These are phyloP conservation scores for Kryptolebias marmoratus DNA, from an alignment of 2,113 vertebrate genomes.

Conservation along the genomic window DNA sequence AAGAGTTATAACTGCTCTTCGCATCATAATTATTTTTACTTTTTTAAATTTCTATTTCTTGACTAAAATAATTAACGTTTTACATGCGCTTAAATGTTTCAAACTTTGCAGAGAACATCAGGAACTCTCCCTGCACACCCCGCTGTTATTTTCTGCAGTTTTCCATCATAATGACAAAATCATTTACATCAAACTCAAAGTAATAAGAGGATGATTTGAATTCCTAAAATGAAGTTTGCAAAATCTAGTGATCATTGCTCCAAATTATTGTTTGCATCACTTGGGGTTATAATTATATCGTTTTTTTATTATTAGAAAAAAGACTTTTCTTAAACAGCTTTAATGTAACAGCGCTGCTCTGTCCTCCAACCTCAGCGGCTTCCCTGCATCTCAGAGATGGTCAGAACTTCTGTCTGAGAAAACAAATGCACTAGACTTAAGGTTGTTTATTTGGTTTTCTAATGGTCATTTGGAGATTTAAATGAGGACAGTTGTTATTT, in stretches of 20 bases:
- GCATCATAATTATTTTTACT: not conserved
- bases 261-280: constrained; percentile 40
- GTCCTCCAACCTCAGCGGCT: not conserved
- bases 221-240: constrained; percentile 19
- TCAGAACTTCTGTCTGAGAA: not conserved
- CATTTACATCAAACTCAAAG: constrained; percentile 7
- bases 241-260: constrained; percentile 13
- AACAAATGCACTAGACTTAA: not conserved
- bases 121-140: too few species aligned
- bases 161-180: constrained; percentile 3
- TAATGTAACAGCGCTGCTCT: not conserved
- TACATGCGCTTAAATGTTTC: too few species aligned
- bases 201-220: constrained; percentile 9
- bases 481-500: not conserved
- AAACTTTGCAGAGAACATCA: too few species aligned
- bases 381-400: not conserved
- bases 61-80: too few species aligned
- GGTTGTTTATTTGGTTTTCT: constrained; percentile 1
- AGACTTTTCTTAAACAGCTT: constrained; percentile 14
- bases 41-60: not conserved
- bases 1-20: not conserved
- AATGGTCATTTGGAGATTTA: not conserved
- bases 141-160: too few species aligned
- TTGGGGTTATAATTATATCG: constrained; percentile 47
- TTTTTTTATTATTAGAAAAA: constrained; percentile 37